Conservation (phyloP, 2,113 vertebrate species). For the Lagopus leucura region DNA sequence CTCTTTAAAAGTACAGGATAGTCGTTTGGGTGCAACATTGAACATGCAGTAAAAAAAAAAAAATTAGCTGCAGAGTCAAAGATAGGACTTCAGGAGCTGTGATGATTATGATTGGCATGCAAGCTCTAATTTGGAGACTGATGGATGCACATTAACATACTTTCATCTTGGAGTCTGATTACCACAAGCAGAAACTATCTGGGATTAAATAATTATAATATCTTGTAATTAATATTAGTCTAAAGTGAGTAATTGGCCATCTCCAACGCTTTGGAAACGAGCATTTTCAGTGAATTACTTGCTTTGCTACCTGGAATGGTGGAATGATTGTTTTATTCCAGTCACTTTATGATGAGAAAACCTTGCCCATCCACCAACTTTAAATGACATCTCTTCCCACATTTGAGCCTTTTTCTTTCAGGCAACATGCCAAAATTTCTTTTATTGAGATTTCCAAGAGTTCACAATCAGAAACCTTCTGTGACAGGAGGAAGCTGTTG, state of each 20-base stretch:
- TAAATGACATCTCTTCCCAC: not conserved
- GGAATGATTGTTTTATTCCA: constrained; percentile 35
- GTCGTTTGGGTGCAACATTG: not conserved
- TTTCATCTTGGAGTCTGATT: constrained; percentile 30
- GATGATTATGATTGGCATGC: not conserved
- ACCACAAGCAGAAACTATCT: not conserved
- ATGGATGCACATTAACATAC: constrained; percentile 4
- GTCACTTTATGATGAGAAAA: not conserved
- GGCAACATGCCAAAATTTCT: not conserved
- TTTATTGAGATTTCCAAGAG: not conserved
- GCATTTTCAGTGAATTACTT: not conserved
- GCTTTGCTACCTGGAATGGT: not conserved
- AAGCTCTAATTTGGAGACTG: not conserved
- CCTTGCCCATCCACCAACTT: not conserved
- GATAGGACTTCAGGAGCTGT: not conserved
- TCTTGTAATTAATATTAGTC: constrained; percentile 39
- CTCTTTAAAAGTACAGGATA: not conserved
- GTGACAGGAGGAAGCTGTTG: not conserved
- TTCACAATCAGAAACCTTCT: not conserved
- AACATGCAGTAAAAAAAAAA: not conserved
- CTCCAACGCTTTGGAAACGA: not conserved
- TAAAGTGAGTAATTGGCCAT: constrained; percentile 31
- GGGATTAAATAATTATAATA: constrained; percentile 21
- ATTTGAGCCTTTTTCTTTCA: not conserved
- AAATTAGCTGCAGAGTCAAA: not conserved